Conservation (phyloP, 2,888 invertebrate genomes). For the Cephus rjabovi region DNA sequence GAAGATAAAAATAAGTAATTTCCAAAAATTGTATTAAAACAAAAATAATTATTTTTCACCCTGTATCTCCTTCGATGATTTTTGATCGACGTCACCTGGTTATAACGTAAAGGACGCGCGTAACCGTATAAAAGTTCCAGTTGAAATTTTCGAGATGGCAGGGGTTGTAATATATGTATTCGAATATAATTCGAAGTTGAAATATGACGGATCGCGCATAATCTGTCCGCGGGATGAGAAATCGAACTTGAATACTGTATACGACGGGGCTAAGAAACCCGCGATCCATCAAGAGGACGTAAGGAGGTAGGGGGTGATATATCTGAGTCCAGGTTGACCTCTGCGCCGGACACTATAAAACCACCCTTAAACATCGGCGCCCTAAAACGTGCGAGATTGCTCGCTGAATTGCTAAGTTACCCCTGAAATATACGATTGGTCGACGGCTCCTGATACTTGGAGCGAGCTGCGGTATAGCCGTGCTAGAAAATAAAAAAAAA, state of each 20-base stretch:
- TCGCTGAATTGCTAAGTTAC: slow-evolving; percentile 42
- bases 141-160: too few relatives aligned
- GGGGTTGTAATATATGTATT: too few relatives aligned
- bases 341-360: slow-evolving; percentile 61
- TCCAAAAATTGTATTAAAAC: too few relatives aligned
- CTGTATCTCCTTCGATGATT: too few relatives aligned
- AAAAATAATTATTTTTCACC: too few relatives aligned
- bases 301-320: slow-evolving; percentile 48
- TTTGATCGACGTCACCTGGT: too few relatives aligned
- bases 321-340: slow-evolving; percentile 58
- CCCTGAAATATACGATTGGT: slow-evolving; percentile 15
- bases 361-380: slow-evolving; percentile 57
- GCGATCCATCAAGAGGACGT: slow-evolving; percentile 47
- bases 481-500: too few relatives aligned
- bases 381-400: slow-evolving; percentile 46
- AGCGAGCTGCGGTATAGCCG: too few relatives aligned
- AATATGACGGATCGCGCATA: slow-evolving; percentile 33
- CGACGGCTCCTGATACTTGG: not conserved
- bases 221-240: slow-evolving; percentile 44
- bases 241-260: slow-evolving; percentile 39
- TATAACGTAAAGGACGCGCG: too few relatives aligned
- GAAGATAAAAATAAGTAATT: too few relatives aligned
- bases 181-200: slow-evolving; percentile 11
- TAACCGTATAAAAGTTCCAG: too few relatives aligned
- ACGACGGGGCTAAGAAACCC: slow-evolving; percentile 34